A percentile compares a stretch with the other conserved stretches of the same genome.
Evolutionary conservation across 2,113 vertebrate species (phyloP).

Genomic region (Paradoxurus hermaphroditus): DNA sequence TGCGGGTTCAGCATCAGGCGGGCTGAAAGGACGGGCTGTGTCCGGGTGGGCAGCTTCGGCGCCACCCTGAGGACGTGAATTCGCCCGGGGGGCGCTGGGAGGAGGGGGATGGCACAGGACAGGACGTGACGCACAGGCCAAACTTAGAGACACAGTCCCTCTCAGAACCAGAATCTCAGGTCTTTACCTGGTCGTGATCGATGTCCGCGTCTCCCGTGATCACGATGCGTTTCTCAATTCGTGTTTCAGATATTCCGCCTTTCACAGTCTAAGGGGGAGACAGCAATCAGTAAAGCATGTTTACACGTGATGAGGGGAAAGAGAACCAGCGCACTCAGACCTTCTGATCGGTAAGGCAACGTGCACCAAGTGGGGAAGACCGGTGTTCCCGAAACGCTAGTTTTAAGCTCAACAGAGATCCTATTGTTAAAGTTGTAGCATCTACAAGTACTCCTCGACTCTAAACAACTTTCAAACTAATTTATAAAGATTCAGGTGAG

Average conservation of each 20-base stretch:
- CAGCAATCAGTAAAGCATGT: neutral
- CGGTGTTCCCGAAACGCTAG: neutral
- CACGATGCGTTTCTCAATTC: slow-evolving; percentile 99
- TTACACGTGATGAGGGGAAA: neutral
- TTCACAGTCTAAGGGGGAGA: slow-evolving; percentile 87
- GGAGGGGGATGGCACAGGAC: neutral
- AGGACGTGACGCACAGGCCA: neutral
- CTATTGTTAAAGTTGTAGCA: neutral
- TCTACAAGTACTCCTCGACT: neutral
- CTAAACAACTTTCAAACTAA: neutral
- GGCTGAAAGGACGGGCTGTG: neutral
- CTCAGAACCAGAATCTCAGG: neutral
- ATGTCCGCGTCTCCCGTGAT: slow-evolving; percentile 98
- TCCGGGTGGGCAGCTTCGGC: neutral
- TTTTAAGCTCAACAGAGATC: neutral
- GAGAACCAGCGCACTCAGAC: neutral
- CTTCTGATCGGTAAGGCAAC: neutral
- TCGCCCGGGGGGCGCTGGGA: neutral
- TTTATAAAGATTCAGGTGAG: neutral
- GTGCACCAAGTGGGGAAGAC: neutral
- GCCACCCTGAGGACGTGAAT: neutral
- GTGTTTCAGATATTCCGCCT: slow-evolving; percentile 97
- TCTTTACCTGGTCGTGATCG: slow-evolving; percentile 96
- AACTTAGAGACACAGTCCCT: neutral
- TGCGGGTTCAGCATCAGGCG: neutral